Conservation (phyloP, 2,888 invertebrate genomes). For the Spodoptera littoralis region DNA sequence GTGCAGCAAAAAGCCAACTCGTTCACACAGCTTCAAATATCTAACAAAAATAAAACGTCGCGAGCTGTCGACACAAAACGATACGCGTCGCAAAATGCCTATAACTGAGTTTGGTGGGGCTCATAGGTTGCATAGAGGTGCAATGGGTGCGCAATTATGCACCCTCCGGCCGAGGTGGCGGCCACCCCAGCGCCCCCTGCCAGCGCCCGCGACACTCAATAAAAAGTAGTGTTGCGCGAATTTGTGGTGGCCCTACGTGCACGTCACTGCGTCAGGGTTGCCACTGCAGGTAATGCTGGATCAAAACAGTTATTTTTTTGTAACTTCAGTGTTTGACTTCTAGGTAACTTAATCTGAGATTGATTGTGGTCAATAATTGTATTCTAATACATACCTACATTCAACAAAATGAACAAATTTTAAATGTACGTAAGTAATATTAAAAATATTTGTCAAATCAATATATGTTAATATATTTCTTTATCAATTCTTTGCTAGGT, state of each 20-base stretch:
- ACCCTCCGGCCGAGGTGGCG: conserved; percentile 61
- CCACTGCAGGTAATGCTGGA: background rate
- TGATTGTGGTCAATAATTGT: no score
- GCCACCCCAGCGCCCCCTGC: conserved; percentile 35
- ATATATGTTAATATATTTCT: no score
- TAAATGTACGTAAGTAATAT: no score
- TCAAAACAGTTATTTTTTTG: no score
- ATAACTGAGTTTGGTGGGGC: conserved; percentile 69
- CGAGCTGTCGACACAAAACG: conserved; percentile 54
- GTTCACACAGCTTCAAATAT: conserved; percentile 39
- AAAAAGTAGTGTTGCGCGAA: conserved; percentile 75
- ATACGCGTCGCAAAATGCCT: conserved; percentile 68
- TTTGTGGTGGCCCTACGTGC: conserved; percentile 66
- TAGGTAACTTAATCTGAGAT: no score
- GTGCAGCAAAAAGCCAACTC: conserved; percentile 36
- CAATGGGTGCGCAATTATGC: conserved; percentile 73
- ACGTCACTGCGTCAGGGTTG: conserved; percentile 60
- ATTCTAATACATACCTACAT: no score
- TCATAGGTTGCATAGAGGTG: conserved; percentile 70
- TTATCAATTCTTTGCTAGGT: no score
- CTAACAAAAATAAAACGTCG: conserved; percentile 47
- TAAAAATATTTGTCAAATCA: no score
- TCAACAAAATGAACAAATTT: no score
- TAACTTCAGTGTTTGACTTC: no score
- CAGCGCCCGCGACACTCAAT: conserved; percentile 67